Percentiles rank a stretch among this genome's conserved stretches.
phyloP scores from a whole-genome alignment of 2,113 vertebrate species.

The Labeo rohita region DNA sequence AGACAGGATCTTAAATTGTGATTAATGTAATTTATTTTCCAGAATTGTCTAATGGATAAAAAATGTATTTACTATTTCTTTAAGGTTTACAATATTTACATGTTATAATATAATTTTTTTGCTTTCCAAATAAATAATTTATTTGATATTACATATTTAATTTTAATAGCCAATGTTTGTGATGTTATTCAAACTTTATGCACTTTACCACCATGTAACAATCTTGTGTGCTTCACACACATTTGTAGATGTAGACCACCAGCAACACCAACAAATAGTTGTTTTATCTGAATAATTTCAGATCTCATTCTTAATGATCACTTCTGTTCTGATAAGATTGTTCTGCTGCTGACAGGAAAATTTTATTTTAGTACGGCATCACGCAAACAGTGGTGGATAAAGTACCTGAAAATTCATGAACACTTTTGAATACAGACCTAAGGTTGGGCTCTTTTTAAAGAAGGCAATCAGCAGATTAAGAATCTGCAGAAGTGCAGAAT shows the following conservation, averaged over 20 bases:
- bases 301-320: not conserved
- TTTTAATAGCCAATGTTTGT: not conserved
- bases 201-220: not conserved
- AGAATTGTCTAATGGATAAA: too few relatives aligned
- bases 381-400: too few relatives aligned
- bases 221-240: not conserved
- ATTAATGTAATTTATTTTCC: not conserved
- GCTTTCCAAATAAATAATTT: not conserved
- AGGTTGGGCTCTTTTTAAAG: too few relatives aligned
- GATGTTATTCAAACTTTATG: not conserved
- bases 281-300: too few relatives aligned
- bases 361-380: not conserved
- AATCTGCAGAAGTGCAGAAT: too few relatives aligned
- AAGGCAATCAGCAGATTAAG: too few relatives aligned
- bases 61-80: too few relatives aligned
- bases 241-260: too few relatives aligned
- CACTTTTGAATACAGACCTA: too few relatives aligned
- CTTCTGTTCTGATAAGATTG: not conserved
- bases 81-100: not conserved
- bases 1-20: slow-evolving; percentile 4
- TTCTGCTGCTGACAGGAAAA: too few relatives aligned
- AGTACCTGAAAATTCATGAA: too few relatives aligned
- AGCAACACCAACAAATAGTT: too few relatives aligned
- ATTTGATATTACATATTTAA: slow-evolving; percentile 9
- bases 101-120: not conserved